Conservation (phyloP, 1,140 invertebrate species). For the Caerostris extrusa region DNA sequence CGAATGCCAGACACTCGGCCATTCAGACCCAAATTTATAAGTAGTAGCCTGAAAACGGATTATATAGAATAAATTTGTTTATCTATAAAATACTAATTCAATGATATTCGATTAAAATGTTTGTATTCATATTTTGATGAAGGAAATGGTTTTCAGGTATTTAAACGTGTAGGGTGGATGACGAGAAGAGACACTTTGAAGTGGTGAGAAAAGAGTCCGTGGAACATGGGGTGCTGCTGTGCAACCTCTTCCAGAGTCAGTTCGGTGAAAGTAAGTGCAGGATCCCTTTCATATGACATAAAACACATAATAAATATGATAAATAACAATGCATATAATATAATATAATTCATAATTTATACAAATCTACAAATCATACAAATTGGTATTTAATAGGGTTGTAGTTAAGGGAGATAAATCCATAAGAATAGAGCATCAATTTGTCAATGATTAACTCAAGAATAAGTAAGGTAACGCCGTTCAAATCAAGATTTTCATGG, state of each 20-base stretch:
- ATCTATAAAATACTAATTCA: background rate
- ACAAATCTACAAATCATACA: too few species aligned
- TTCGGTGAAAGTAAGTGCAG: conserved; percentile 59
- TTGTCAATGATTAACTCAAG: background rate
- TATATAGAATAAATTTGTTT: background rate
- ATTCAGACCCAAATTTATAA: background rate
- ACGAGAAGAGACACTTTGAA: too few species aligned
- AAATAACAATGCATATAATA: background rate
- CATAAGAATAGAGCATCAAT: background rate
- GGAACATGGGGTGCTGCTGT: conserved; percentile 60
- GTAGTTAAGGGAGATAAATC: background rate
- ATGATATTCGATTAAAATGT: background rate
- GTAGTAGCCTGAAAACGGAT: background rate
- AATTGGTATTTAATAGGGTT: background rate
- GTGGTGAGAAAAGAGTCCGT: too few species aligned
- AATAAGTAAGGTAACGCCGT: background rate
- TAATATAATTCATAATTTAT: background rate
- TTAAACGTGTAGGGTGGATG: background rate
- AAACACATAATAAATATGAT: background rate
- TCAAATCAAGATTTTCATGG: too few species aligned
- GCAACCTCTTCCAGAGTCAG: conserved; percentile 31
- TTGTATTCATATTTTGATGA: background rate
- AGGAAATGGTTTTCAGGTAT: background rate
- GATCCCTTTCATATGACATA: background rate
- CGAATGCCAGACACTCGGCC: too few species aligned